Evolutionary conservation across 1,140 invertebrate species (phyloP), one percentile per base, ranked within the genome.

Genomic region (Oncopeltus fasciatus): DNA sequence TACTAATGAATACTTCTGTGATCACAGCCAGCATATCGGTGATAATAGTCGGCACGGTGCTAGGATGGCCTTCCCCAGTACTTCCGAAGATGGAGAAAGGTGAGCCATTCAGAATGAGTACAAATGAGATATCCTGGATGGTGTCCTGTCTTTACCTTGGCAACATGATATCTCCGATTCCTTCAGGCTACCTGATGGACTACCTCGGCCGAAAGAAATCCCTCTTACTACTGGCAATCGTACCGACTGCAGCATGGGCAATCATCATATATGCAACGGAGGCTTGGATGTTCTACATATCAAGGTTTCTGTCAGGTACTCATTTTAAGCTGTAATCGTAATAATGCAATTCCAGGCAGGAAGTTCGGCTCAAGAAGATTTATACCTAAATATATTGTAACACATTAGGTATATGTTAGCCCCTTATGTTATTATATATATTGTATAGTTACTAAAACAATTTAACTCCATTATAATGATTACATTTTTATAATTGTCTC

Each of bases 11-110:
- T n/a, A n/a, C n/a, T n/a, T n/a, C n/a, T n/a, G n/a, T n/a, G n/a
- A n/a, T n/a, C n/a, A n/a, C n/a, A n/a, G n/a, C n/a, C 44, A 46
- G 21, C 44, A 9, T 46, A n/a, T 46, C 44, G 1, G 44, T 66
- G 24, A 28, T 66, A n/a, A 53, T 62, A 12, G 29, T 51, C n/a
- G 86, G 86, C 29, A 80, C 79, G 46, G 77, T 77, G 46, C 73
- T 87, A 66, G 86, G 83, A 51, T 90, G 87, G 86, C 85, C 86
- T 0, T 88, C 87, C 9, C 86, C 87, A 0, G 73, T 83, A 16
- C 74, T 81, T 16, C 24, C 43, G 5, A 74, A 78, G 1, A 82
- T 82, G 68, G 70, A 88, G 11, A 70, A 60, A 4, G n/a, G 47
- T 20, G 38, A 53, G 31, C 59, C 60, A 4, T 47, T 64, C 24